Base-by-base conservation (phyloP, 53 echinoderm and acorn worm genomes). In the Astropecten irregularis region DNA sequence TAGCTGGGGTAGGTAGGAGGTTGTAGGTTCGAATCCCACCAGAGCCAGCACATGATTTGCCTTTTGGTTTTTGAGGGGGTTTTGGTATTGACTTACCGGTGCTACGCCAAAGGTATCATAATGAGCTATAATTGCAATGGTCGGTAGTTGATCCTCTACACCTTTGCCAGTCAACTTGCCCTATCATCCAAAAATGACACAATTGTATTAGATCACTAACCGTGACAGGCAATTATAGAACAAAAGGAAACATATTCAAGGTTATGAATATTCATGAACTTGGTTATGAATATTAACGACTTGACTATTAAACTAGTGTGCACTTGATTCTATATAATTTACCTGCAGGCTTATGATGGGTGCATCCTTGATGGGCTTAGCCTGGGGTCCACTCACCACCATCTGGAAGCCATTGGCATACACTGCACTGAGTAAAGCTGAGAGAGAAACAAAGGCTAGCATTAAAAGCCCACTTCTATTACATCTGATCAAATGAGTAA, bases 321-420 rank as follows among this genome's bases (percentile, higher is more conserved):
- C n/a, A n/a, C n/a, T n/a, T n/a, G n/a, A n/a, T n/a, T n/a, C n/a
- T n/a, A n/a, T n/a, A n/a, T n/a, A n/a, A n/a, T 56, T 83, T 82
- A 96, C 99, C 99, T 99, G 94, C 33, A 99, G 54, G 70, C 99
- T 99, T 47, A 90, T 79, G 66, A 99, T 90, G 37, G 82, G 88
- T 63, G 88, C 93, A 90, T 99, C 99, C 39, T 99, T 99, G 54
- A 99, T 70, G 16, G 88, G 85, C 68, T 99, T 99, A 42, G 99
- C 85, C 73, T 95, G 94, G 28, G 99, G 85, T 10, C 99, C 99
- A 90, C 86, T 90, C 15, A 95, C 94, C 10, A 99, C 99, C 94
- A 99, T 99, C 84, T 99, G 99, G 73, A 99, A 99, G 11, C 99
- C 99, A 95, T 99, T 99, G 83, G 94, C 94, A 92, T 99, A 99